Percentiles rank a stretch among this genome's conserved stretches.
phyloP scores from a whole-genome alignment of 2,113 vertebrate genomes.

The Callionymus lyra region DNA sequence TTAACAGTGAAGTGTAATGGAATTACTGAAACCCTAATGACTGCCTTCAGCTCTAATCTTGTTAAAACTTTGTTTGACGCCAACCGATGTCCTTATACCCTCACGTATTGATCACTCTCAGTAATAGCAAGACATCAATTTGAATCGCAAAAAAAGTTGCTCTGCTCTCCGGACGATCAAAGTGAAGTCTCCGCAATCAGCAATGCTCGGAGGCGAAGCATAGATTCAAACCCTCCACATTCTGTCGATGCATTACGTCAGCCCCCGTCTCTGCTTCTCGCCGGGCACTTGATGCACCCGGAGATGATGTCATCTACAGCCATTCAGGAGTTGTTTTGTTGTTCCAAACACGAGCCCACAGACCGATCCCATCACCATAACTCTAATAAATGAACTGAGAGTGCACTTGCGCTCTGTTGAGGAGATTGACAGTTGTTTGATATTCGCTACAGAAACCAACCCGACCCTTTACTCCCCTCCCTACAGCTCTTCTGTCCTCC shows the following conservation, averaged over 20 bases:
- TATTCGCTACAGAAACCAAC: slow-evolving; percentile 34
- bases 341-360: slow-evolving; percentile 26
- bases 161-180: slow-evolving; percentile 28
- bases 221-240: slow-evolving; percentile 45
- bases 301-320: slow-evolving; percentile 58
- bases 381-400: slow-evolving; percentile 53
- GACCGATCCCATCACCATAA: slow-evolving; percentile 40
- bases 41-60: neutral
- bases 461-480: slow-evolving; percentile 3
- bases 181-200: slow-evolving; percentile 37
- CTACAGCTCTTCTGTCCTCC: slow-evolving; percentile 1
- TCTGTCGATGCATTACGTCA: slow-evolving; percentile 53
- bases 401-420: slow-evolving; percentile 32
- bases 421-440: slow-evolving; percentile 57
- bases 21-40: slow-evolving; percentile 1
- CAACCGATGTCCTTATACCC: neutral
- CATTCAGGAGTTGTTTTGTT: slow-evolving; percentile 56
- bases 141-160: slow-evolving; percentile 10
- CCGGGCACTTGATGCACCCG: slow-evolving; percentile 46
- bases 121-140: slow-evolving; percentile 3
- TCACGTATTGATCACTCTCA: slow-evolving; percentile 2
- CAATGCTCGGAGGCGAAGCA: slow-evolving; percentile 35
- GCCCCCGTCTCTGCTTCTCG: slow-evolving; percentile 46
- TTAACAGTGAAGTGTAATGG: neutral
- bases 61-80: slow-evolving; percentile 1